Base-by-base conservation (phyloP, 2,888 invertebrate species). In the Peribatodes rhomboidaria region DNA sequence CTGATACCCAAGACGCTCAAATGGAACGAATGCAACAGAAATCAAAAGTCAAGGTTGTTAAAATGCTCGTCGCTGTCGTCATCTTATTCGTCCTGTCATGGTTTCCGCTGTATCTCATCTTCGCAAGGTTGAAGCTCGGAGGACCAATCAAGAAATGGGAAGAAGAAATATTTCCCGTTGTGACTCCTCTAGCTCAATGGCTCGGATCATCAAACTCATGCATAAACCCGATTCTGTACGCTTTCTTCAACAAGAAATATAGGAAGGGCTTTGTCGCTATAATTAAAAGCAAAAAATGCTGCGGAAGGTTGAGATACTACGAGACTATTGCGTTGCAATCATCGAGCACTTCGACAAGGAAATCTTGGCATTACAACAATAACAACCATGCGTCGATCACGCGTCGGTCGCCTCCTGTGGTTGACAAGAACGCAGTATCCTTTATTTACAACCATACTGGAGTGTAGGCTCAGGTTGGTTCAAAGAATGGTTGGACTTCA, bases 221-320 rank as follows among this genome's bases (percentile, higher is more conserved):
- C 94, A 98, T 98, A 81, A 99, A 99, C 88, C 98, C 98, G 0
- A 96, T 99, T 69, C 94, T 99, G 62, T 98, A 98, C 87, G 98
- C 98, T 2, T 98, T 98, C 91, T 98, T 98, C 91, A 98, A 98
- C 89, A 97, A 97, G 85, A 98, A 98, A 86, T 99, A 97, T 87
- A 94, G 98, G 13, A 95, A 96, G 65, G 98, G 98, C 4, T 98
- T 99, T 86, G 95, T 97, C 44, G 98, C 97, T 16, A 97, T 98
- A 70, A 94, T 98, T 47, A 96, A 97, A 87, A 97, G 97, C 74
- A 95, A 97, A 72, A 96, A 96, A 74, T 98, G 98, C 86, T 98
- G 98, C 82, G 97, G 97, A 35, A 95, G 97, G 62, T 93, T 98
- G 67, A 95, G 97, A 75, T 97, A 97, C 86, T 98, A 98, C 85